phyloP scores from a whole-genome alignment of 37 sponge, comb jelly and placozoan species.

The Theonella swinhoei region DNA sequence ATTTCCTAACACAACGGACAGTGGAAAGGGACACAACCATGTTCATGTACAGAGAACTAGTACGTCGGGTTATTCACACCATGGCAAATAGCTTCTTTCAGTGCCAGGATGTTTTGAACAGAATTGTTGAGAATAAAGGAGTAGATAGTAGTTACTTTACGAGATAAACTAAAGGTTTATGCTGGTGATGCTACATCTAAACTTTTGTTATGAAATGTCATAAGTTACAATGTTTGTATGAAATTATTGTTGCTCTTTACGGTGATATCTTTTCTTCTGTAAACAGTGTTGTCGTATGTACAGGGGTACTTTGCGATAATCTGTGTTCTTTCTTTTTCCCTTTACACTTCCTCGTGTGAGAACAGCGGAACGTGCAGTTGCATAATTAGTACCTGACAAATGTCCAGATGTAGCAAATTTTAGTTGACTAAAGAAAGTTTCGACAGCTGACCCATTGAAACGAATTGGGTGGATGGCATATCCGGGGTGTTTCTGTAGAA shows the following conservation, averaged over 20 bases:
- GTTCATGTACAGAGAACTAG: not conserved
- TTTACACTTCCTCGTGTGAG: not conserved
- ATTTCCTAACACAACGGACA: no score
- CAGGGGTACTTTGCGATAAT: no score
- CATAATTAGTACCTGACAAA: slow-evolving; percentile 8
- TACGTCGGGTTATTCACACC: slow-evolving; percentile 4
- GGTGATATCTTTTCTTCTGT: no score
- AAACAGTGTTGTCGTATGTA: no score
- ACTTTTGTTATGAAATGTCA: not conserved
- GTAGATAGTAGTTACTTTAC: slow-evolving; percentile 10
- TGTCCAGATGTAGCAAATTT: slow-evolving; percentile 12
- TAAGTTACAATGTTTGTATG: no score
- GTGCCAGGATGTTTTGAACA: not conserved
- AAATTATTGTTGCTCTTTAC: no score
- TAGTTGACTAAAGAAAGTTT: slow-evolving; percentile 25
- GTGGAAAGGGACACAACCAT: not conserved
- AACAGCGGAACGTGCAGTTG: slow-evolving; percentile 8
- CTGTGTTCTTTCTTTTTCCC: no score
- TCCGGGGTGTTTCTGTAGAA: slow-evolving; percentile 5
- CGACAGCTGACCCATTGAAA: slow-evolving; percentile 35
- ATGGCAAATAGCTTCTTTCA: not conserved
- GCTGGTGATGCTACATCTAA: slow-evolving; percentile 6
- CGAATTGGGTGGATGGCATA: slow-evolving; percentile 6
- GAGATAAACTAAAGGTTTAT: slow-evolving; percentile 25
- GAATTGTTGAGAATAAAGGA: slow-evolving; percentile 10